phyloP scores from a whole-genome alignment of 2,888 invertebrate species.

The Phanerotoma sp. region DNA sequence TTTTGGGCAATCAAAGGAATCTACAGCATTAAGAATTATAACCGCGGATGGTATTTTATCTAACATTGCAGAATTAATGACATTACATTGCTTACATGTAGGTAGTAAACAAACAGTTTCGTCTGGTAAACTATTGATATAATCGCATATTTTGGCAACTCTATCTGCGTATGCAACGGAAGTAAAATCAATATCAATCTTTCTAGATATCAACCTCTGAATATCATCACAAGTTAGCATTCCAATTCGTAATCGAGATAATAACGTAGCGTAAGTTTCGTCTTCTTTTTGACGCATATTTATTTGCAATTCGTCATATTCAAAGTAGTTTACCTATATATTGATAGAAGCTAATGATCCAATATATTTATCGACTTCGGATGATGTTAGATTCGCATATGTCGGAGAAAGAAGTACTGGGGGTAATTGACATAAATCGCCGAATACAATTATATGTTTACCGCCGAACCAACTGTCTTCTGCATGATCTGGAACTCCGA shows the following conservation, averaged over 20 bases:
- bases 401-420: slow-evolving; percentile 41
- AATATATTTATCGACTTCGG: slow-evolving; percentile 30
- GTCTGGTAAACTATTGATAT: slow-evolving; percentile 32
- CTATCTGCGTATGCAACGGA: slow-evolving; percentile 19
- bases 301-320: slow-evolving; percentile 39
- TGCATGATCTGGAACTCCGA: not conserved
- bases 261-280: slow-evolving; percentile 29
- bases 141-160: slow-evolving; percentile 34
- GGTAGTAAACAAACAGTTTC: slow-evolving; percentile 37
- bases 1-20: slow-evolving; percentile 31
- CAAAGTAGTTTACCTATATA: slow-evolving; percentile 38
- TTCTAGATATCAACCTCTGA: slow-evolving; percentile 12
- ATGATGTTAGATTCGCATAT: slow-evolving; percentile 36
- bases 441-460: slow-evolving; percentile 42
- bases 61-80: slow-evolving; percentile 33
- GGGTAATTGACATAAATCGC: slow-evolving; percentile 47
- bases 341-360: slow-evolving; percentile 34
- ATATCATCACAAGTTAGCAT: not conserved
- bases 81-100: slow-evolving; percentile 32
- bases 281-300: slow-evolving; percentile 38
- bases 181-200: slow-evolving; percentile 18
- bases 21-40: slow-evolving; percentile 30
- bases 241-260: slow-evolving; percentile 26
- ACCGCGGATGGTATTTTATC: slow-evolving; percentile 25
- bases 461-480: slow-evolving; percentile 42